phyloP scores from a whole-genome alignment of 2,797 vertebrate species.

The Lacerta agilis region DNA sequence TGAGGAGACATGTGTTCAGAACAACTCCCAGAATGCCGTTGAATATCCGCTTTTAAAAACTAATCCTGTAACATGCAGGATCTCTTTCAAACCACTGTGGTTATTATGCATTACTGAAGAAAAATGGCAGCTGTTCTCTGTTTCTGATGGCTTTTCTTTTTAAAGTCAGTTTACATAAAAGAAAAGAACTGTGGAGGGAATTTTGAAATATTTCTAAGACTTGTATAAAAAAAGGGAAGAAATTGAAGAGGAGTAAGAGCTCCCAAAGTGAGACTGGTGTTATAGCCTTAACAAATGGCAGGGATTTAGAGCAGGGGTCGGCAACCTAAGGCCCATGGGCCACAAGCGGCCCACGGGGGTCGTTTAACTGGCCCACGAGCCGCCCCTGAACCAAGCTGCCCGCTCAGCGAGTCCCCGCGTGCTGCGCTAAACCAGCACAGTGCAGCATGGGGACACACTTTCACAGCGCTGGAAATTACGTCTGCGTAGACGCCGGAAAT shows the following conservation, averaged over 20 bases:
- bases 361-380: too few relatives aligned
- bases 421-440: too few relatives aligned
- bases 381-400: too few relatives aligned
- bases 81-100: constrained; percentile 9
- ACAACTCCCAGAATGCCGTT: constrained; percentile 30
- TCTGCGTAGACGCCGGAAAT: too few relatives aligned
- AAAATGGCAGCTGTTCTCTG: constrained; percentile 22
- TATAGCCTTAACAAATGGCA: not conserved
- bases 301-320: too few relatives aligned
- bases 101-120: constrained; percentile 1
- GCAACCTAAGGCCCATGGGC: too few relatives aligned
- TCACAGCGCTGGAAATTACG: too few relatives aligned
- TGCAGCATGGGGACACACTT: too few relatives aligned
- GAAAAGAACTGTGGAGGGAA: not conserved
- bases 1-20: not conserved
- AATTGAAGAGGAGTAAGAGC: constrained; percentile 1
- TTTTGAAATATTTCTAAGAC: not conserved
- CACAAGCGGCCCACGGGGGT: too few relatives aligned
- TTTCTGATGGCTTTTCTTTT: constrained; percentile 7
- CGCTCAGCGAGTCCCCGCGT: fast-evolving
- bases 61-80: constrained; percentile 12
- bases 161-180: not conserved
- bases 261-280: not conserved
- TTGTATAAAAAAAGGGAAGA: not conserved
- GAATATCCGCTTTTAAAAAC: constrained; percentile 46